Percentiles rank a stretch among this genome's conserved stretches.
Evolutionary conservation across 2,888 invertebrate genomes (phyloP).

Genomic region (Lissonota sp.): DNA sequence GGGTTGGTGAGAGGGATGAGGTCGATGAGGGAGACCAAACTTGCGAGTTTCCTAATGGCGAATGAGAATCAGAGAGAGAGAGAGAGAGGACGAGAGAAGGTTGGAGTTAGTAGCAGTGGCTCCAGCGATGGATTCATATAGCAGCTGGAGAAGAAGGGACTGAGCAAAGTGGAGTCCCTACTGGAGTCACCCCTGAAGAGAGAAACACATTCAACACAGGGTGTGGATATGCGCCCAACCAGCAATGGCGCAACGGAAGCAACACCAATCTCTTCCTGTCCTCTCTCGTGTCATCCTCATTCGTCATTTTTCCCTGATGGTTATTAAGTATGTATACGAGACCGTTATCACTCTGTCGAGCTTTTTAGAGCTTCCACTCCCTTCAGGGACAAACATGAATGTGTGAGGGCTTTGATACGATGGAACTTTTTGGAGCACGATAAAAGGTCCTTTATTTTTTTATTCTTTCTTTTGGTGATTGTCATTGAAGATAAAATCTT

Average conservation of each 20-base stretch:
- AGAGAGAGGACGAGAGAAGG: slow-evolving; percentile 18
- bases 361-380: too few relatives aligned
- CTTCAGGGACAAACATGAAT: too few relatives aligned
- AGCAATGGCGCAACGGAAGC: slow-evolving; percentile 42
- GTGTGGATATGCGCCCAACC: not conserved
- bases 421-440: too few relatives aligned
- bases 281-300: slow-evolving; percentile 37
- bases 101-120: slow-evolving; percentile 51
- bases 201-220: slow-evolving; percentile 21
- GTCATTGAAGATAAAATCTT: too few relatives aligned
- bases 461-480: too few relatives aligned
- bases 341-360: not conserved
- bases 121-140: slow-evolving; percentile 26
- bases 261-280: slow-evolving; percentile 1
- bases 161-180: slow-evolving; percentile 50
- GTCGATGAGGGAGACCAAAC: slow-evolving; percentile 37
- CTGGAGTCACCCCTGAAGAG: slow-evolving; percentile 24
- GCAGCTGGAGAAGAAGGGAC: not conserved
- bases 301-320: slow-evolving; percentile 21
- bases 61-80: slow-evolving; percentile 25
- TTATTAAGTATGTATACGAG: slow-evolving; percentile 10
- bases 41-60: slow-evolving; percentile 45
- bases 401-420: too few relatives aligned
- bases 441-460: too few relatives aligned
- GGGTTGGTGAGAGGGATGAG: slow-evolving; percentile 3